Percentiles rank a stretch among this genome's conserved stretches.
These are phyloP conservation scores for Pegoplata infirma DNA, from an alignment of 2,888 invertebrate genomes.

Conservation along the genomic window DNA sequence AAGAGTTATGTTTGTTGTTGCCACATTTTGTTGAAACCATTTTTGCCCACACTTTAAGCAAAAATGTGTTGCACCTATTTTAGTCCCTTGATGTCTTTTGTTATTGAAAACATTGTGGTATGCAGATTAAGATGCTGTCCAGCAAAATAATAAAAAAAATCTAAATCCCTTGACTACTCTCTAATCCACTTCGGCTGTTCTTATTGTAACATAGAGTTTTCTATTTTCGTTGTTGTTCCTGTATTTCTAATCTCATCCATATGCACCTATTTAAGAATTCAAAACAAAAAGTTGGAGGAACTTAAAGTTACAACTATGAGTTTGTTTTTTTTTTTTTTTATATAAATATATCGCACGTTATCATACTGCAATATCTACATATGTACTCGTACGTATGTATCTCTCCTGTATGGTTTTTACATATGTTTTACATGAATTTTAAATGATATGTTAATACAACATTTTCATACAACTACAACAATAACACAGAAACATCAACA, in stretches of 20 bases:
- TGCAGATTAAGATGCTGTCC: conserved; percentile 59
- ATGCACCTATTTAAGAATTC: conserved; percentile 52
- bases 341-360: conserved; percentile 56
- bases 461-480: conserved; percentile 57
- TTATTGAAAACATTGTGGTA: conserved; percentile 49
- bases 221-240: conserved; percentile 6
- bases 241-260: conserved; percentile 44
- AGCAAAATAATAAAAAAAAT: conserved; percentile 19
- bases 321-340: conserved; percentile 16
- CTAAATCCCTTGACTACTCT: conserved; percentile 15
- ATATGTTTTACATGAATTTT: conserved; percentile 76
- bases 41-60: conserved; percentile 55
- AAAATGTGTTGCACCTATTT: conserved; percentile 55
- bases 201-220: conserved; percentile 40
- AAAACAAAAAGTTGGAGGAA: conserved; percentile 29
- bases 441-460: conserved; percentile 75
- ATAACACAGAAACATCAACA: conserved; percentile 38
- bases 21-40: conserved; percentile 20
- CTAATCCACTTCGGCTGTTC: conserved; percentile 14
- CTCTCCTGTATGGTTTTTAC: conserved; percentile 63
- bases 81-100: conserved; percentile 4
- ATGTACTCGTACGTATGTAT: conserved; percentile 24
- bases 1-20: conserved; percentile 47
- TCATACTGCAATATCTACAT: conserved; percentile 46
- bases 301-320: conserved; percentile 19